Evolutionary conservation across 2,113 vertebrate species (phyloP).

Genomic region (Leptodactylus fuscus): DNA sequence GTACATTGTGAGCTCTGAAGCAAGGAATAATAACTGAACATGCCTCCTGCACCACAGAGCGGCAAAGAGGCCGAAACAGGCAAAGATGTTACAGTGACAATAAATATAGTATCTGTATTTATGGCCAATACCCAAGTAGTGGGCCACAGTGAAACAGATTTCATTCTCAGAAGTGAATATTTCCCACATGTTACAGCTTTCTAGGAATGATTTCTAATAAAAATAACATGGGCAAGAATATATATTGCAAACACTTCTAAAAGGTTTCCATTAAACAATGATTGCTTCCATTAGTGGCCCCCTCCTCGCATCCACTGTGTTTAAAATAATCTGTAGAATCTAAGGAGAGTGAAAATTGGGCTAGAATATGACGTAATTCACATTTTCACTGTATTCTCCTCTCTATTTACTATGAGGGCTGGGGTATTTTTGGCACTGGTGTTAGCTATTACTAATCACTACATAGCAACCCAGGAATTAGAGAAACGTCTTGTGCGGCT

Average conservation of each 20-base stretch:
- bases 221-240: no score
- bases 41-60: no score
- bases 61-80: no score
- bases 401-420: neutral
- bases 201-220: neutral
- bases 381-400: conserved; percentile 7
- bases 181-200: neutral
- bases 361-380: neutral
- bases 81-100: no score
- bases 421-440: conserved; percentile 36
- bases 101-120: no score
- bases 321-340: conserved; percentile 18
- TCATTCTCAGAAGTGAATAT: no score
- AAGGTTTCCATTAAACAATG: neutral
- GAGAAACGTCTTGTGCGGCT: neutral
- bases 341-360: neutral
- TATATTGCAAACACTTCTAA: neutral
- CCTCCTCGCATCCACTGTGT: no score
- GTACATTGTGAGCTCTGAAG: no score
- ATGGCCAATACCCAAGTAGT: no score
- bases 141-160: no score
- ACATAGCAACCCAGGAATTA: conserved; percentile 24
- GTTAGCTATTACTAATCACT: conserved; percentile 42
- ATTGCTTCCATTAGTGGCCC: neutral
- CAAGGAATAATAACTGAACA: no score